A percentile compares a stretch with the other conserved stretches of the same genome.
These are phyloP conservation scores for Brachionus asplanchnoidis DNA, from an alignment of 1,140 invertebrate species.

Conservation along the genomic window DNA sequence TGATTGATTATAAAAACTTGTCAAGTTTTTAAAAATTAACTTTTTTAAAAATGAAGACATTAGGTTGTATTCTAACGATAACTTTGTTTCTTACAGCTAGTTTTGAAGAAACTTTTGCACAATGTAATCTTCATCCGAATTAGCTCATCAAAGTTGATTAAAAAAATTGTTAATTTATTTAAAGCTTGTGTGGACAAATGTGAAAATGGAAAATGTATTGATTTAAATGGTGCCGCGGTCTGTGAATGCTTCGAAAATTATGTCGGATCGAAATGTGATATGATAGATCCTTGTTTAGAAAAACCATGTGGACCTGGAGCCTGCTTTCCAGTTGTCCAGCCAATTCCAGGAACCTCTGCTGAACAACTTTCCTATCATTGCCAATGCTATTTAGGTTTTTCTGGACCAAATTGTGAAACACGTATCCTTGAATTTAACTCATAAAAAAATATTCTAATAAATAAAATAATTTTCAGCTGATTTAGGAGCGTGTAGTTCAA, in stretches of 20 bases:
- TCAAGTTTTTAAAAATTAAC: not conserved
- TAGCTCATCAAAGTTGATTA: no score
- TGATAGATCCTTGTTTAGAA: not conserved
- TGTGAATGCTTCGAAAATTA: conserved; percentile 12
- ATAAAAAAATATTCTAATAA: not conserved
- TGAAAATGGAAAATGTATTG: not conserved
- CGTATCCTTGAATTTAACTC: not conserved
- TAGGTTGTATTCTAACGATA: not conserved
- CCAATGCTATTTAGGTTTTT: conserved; percentile 26
- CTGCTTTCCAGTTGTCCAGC: conserved; percentile 21
- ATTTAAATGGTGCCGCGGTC: not conserved
- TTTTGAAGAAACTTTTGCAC: not conserved
- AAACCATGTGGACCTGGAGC: not conserved
- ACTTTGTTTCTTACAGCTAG: not conserved
- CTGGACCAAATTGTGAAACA: not conserved
- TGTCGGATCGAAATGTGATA: conserved; percentile 2
- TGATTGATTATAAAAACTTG: not conserved
- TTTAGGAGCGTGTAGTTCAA: conserved; percentile 7
- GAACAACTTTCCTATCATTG: not conserved
- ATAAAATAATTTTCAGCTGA: not conserved
- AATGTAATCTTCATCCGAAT: not conserved
- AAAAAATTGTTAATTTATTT: not conserved
- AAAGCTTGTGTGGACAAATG: not conserved
- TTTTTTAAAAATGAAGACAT: not conserved
- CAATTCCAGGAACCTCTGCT: not conserved